Conservation (phyloP, 2,888 invertebrate genomes). For the Clusia tigrina region DNA sequence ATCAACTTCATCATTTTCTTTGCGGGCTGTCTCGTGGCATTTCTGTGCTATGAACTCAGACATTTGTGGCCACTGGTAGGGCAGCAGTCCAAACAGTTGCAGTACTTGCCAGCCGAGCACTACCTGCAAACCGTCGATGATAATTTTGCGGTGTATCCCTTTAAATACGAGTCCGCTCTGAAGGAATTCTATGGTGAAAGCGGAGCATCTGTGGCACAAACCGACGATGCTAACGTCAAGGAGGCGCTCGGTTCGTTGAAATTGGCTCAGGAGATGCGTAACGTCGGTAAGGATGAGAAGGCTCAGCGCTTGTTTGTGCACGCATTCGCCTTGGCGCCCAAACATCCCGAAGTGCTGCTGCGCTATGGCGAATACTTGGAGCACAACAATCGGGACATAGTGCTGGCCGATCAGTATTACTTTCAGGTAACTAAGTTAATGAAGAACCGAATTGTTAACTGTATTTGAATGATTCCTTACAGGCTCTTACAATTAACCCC, state of each 20-base stretch:
- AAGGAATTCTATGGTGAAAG: conserved; percentile 51
- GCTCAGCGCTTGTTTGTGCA: conserved; percentile 88
- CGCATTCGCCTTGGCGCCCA: conserved; percentile 88
- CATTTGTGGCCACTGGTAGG: conserved; percentile 30
- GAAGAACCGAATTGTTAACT: neutral
- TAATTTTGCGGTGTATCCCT: conserved; percentile 51
- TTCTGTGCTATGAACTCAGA: conserved; percentile 44
- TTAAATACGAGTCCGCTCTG: conserved; percentile 35
- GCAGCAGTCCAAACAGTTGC: conserved; percentile 45
- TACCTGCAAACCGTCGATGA: conserved; percentile 61
- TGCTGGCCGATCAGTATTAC: conserved; percentile 91
- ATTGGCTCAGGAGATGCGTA: conserved; percentile 85
- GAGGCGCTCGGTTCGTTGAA: conserved; percentile 88
- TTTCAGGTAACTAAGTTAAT: too few species aligned
- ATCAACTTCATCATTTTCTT: conserved; percentile 47
- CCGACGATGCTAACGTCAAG: conserved; percentile 52
- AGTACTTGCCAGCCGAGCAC: conserved; percentile 55
- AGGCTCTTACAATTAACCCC: conserved; percentile 84
- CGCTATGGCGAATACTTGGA: conserved; percentile 94
- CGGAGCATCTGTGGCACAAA: conserved; percentile 39
- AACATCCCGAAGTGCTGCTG: conserved; percentile 90
- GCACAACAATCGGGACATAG: conserved; percentile 81
- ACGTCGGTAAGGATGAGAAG: conserved; percentile 82
- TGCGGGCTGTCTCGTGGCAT: conserved; percentile 50
- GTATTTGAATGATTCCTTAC: conserved; percentile 24